Conservation (phyloP, 2,113 vertebrate genomes). For the Cyphomyrus discorhynchus region DNA sequence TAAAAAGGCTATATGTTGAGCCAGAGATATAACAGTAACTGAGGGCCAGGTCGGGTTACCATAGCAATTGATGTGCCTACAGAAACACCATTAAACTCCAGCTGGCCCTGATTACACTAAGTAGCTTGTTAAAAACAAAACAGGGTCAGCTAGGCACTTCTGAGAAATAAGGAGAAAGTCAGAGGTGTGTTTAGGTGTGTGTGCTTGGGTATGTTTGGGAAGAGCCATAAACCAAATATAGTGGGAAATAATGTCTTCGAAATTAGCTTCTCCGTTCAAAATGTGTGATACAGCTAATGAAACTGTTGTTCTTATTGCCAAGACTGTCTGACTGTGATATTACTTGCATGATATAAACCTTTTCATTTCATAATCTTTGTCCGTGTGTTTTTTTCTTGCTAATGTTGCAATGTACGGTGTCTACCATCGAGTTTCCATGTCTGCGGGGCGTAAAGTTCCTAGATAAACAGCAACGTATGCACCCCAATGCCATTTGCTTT, state of each 20-base stretch:
- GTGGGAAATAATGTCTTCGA: neutral
- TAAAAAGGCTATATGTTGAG: neutral
- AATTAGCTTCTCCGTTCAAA: neutral
- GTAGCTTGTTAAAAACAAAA: neutral
- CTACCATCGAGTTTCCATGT: neutral
- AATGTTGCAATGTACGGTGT: neutral
- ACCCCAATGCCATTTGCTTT: neutral
- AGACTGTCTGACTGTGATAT: neutral
- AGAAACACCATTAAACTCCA: neutral
- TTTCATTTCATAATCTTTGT: neutral
- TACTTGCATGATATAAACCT: neutral
- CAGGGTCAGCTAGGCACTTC: neutral
- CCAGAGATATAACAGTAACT: neutral
- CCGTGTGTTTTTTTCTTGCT: neutral
- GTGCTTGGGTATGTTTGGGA: neutral
- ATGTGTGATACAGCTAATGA: neutral
- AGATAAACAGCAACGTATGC: neutral
- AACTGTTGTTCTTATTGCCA: neutral
- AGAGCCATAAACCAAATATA: neutral
- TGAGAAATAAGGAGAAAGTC: neutral
- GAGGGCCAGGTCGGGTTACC: neutral
- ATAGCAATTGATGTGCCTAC: neutral
- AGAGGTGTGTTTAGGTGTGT: neutral
- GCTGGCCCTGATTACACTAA: neutral
- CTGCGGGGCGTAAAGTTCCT: neutral